Evolutionary conservation across 1,140 invertebrate genomes (phyloP), one percentile per base, ranked within the genome.

Genomic region (Holcopasites calliopsidis): DNA sequence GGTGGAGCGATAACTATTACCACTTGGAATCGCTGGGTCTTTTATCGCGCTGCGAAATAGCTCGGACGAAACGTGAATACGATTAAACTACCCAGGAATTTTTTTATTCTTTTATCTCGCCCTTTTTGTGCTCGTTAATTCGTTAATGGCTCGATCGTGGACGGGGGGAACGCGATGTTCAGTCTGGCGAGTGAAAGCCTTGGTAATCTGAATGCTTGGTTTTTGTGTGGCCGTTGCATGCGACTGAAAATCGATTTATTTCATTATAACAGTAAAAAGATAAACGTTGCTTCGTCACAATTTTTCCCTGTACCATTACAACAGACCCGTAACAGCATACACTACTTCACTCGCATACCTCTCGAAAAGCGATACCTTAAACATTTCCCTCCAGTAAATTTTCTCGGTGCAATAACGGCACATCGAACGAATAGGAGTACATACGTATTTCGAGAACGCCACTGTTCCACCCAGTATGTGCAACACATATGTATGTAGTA

Each of bases 11-110:
- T 38, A 35, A 65, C 71, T 54, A 44, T 33, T 16, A 35, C 49
- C 35, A n/a, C 33, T 28, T 54, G 21, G n/a, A 73, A 65, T 55
- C 62, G 31, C 11, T 13, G 26, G 5, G 1, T 28, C 11, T 38
- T 72, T 40, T 49, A 61, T 28, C 28, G 33, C 16, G 2, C 21
- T 0, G 60, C 16, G 28, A 35, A 65, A 58, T 55, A 61, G 40
- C 38, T 50, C 3, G 50, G 44, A 62, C 55, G n/a, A 47, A 65
- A 58, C 47, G 23, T 38, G 72, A 80, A 80, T 65, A 49, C 47
- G 33, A 52, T 50, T 79, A 52, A 57, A 1, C 4, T 1, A 11
- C 8, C 13, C 23, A 5, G 62, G 40, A 55, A 28, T 40, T 18
- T 7, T 28, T 47, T 16, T 40, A 13, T 13, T 42, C 5, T 6